Evolutionary conservation across 2,888 invertebrate species (phyloP), one percentile per base, ranked within the genome.

Genomic region (Tholera decimalis): DNA sequence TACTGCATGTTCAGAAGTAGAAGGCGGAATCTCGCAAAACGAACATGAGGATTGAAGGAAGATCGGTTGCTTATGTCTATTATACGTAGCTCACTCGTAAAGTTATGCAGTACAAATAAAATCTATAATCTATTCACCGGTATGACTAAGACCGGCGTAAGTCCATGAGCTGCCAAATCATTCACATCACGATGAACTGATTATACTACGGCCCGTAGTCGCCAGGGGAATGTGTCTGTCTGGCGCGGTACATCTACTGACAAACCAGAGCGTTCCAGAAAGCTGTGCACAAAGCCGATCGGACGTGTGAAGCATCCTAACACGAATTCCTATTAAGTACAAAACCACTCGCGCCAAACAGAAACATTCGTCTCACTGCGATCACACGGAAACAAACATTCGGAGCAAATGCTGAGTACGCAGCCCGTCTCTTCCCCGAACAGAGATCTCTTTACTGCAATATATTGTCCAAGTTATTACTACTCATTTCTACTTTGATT

Each of bases 41-140:
- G 33, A 61, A 69, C 51, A 66, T 51, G 74, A 66, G 66, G 67
- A n/a, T 26, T 77, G 83, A 77, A 85, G 88, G 84, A 90, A 90
- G 85, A 86, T 80, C 87, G 58, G 79, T 85, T 73, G 75, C 83
- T 83, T 87, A 85, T 87, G 88, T 91, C 90, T 91, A 91, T 88
- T 82, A 86, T 78, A 87, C 89, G 89, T 91, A 90, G 91, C 89
- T 90, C 85, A 90, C 89, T 85, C 83, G 88, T 85, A 84, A 85
- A 84, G 86, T 87, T 76, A 82, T 72, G 83, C 85, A 84, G 83
- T 83, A 77, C 70, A 74, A 68, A 80, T 79, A 80, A 63, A 63
- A 83, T 62, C 44, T 81, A 75, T 75, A 79, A 84, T 73, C 85
- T 82, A 83, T 82, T 76, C 83, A 78, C 83, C 83, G 69, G 59